Evolutionary conservation across 2,888 invertebrate genomes (phyloP), one percentile per base, ranked within the genome.

Genomic region (Andricus curvator): DNA sequence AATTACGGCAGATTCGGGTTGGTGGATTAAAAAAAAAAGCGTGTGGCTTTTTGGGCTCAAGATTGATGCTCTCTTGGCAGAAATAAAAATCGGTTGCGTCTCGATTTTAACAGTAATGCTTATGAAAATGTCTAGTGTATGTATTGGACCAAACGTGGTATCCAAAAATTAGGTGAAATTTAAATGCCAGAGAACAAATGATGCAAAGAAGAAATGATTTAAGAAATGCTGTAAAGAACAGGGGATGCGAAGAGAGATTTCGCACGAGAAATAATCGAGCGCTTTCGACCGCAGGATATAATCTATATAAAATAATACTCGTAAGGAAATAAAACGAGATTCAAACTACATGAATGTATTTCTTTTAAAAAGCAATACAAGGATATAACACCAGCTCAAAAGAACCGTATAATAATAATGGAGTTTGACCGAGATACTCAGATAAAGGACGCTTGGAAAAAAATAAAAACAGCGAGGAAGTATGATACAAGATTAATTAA

Each of bases 331-430:
- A 33, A 56, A 33, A 70, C 29, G 56, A 74, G 56, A 74, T 74
- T 74, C 33, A 37, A 74, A 74, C 25, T 29, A 74, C 29, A 25
- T 74, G 33, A 74, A 74, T 74, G 56, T 74, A 37, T 66, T 65
- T 78, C 48, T 74, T 65, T 51, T 66, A 78, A 70, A 80, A 82
- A 82, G 62, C 22, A 78, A 82, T 76, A 74, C 85, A 88, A 89
- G 88, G 88, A 86, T 85, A 87, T 88, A 90, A 90, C 88, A 91
- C 89, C 89, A 89, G 89, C 88, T 90, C 86, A 86, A 88, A 87
- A 84, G 88, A 86, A 82, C 80, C 82, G 70, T 80, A 81, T 66
- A 77, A 70, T 62, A 78, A 81, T 83, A 84, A 80, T 80, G 81
- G 82, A 76, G 82, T 86, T 83, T 78, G 78, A 79, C 48, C 79